Evolutionary conservation across 2,113 vertebrate species (phyloP), one percentile per base, ranked within the genome.

Genomic region (Dipodomys spectabilis): DNA sequence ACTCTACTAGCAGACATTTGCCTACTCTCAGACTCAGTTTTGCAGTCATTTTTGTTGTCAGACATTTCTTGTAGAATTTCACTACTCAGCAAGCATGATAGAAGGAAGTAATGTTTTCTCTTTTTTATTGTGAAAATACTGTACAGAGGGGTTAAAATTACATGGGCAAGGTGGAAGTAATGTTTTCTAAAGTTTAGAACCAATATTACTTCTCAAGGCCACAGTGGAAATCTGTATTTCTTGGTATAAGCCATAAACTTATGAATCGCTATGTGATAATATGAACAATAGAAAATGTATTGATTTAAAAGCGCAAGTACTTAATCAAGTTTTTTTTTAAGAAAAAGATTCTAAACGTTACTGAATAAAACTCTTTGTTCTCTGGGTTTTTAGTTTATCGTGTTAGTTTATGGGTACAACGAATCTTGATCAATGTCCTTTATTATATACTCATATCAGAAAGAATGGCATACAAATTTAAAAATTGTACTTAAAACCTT

Each of bases 401-500:
- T 16, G 1, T 57, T 18, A 53, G 12, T 57, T 57, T 57, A 57
- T 13, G 15, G 12, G 53, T 57, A 57, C 53, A 57, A 57, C 19
- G 53, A 16, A 57, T 57, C 15, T 57, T 57, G 53, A 18, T 57
- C 53, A 57, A 2, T 57, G 53, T 57, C 15, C 12, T 57, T 86
- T 90, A 82, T 65, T 86, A 32, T 89, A 78, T 60, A 7, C 83
- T 45, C 2, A 86, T 91, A 72, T 32, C 88, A 67, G 90, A 90
- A 53, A 3, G 57, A 87, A 87, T 78, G 68, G 9, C 16, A 68
- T 5, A 22, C 12, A 86, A 72, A 86, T 95, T 95, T 88, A 90
- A 97, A 71, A 93, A 93, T 20, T 83, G 95, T 28, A 82, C 87
- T 93, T 82, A 62, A 86, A 83, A 83, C 60, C 91, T 92, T 92